Conservation (phyloP, 2,797 vertebrate species). For the Anabas testudineus region DNA sequence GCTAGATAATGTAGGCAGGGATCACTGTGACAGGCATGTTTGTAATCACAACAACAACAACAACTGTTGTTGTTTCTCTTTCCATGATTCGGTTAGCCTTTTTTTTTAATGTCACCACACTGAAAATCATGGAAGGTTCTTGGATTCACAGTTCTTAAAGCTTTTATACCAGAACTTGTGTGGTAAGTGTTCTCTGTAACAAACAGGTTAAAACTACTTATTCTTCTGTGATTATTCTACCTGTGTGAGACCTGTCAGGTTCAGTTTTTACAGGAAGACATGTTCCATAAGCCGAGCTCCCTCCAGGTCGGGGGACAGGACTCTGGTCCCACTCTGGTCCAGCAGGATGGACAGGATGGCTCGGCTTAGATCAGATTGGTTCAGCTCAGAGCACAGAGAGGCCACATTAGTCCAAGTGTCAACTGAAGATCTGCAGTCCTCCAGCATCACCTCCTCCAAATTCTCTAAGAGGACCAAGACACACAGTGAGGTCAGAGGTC, state of each 20-base stretch:
- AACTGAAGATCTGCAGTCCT: conserved; percentile 62
- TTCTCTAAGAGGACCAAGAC: conserved; percentile 57
- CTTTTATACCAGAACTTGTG: no score
- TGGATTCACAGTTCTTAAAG: no score
- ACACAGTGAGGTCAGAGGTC: conserved; percentile 5
- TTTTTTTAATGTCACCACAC: no score
- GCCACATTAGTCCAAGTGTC: conserved; percentile 79
- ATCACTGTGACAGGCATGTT: no score
- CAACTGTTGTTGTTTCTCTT: no score
- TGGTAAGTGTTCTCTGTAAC: no score
- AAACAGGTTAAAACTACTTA: no score
- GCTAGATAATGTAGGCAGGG: no score
- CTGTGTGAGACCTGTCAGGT: no score
- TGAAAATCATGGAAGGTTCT: no score
- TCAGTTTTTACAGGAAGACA: conserved; percentile 78
- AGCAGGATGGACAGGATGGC: conserved; percentile 77
- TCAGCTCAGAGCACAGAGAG: conserved; percentile 68
- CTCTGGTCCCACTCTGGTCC: conserved; percentile 71
- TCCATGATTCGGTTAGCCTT: no score
- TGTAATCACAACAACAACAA: no score
- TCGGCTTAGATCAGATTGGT: conserved; percentile 64
- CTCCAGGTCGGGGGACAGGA: conserved; percentile 65
- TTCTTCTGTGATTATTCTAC: not conserved
- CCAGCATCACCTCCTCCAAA: conserved; percentile 75
- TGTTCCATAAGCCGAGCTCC: conserved; percentile 75